These are phyloP conservation scores for Apamea monoglypha DNA, from an alignment of 2,888 invertebrate species.

Conservation along the genomic window DNA sequence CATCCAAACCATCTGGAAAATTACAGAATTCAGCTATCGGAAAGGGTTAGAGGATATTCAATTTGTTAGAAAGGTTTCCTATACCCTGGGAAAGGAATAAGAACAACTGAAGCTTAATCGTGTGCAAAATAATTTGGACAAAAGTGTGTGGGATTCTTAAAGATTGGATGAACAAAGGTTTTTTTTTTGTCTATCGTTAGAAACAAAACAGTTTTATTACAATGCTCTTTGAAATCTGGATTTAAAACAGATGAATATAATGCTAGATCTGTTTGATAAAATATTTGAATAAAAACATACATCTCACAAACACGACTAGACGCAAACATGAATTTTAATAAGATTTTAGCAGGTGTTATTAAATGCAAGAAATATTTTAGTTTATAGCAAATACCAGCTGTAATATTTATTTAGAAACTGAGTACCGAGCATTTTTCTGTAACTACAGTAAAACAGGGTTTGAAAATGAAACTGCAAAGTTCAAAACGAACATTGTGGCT, in stretches of 20 bases:
- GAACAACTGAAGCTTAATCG: not conserved
- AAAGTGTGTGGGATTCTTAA: not conserved
- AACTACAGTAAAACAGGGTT: not conserved
- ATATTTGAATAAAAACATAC: conserved; percentile 52
- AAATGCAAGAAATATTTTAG: not conserved
- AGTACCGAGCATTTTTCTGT: not conserved
- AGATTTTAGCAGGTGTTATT: conserved; percentile 12
- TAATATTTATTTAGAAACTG: not conserved
- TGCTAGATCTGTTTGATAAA: conserved; percentile 45
- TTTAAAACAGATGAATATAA: conserved; percentile 37
- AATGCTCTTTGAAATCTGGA: conserved; percentile 41
- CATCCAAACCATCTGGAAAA: not conserved
- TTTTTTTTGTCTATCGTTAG: conserved; percentile 7
- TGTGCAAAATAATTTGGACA: conserved; percentile 10
- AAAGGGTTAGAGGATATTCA: not conserved
- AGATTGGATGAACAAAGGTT: not conserved
- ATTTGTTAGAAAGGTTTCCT: conserved; percentile 7
- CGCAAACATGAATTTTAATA: conserved; percentile 32
- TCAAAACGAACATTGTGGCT: not conserved
- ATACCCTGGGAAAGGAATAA: not conserved
- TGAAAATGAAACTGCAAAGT: not conserved
- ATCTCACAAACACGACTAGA: conserved; percentile 47
- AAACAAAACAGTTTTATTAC: conserved; percentile 38
- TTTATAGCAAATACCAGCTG: not conserved
- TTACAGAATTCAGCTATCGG: not conserved